Base-by-base conservation (phyloP, 2,888 invertebrate genomes). In the Lampropteryx suffumata region DNA sequence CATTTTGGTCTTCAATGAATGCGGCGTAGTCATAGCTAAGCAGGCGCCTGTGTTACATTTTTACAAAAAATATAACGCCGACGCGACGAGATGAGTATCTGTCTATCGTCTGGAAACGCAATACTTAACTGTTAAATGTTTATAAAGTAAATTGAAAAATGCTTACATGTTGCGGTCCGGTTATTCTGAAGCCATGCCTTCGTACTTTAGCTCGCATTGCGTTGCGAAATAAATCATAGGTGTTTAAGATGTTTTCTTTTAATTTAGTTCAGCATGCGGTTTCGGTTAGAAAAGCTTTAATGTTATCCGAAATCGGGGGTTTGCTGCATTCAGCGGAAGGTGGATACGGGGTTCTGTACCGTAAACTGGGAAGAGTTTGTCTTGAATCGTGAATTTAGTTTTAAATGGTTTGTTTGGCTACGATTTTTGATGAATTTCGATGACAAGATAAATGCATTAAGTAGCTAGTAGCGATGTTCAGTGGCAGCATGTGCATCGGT, bases 151-250 rank as follows among this genome's bases (percentile, higher is more conserved):
- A 67, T 62, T 55, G 53, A 59, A 58, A 43, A 64, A 78, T 81
- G 82, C 83, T 83, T 83, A 83, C 83, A 73, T 78, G 72, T 79
- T 63, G 73, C 70, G 73, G 57, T 82, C 81, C 84, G 65, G 80
- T 86, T 86, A 87, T 77, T 81, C 74, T 79, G 86, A 88, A 89
- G 88, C 89, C 90, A 90, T 89, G 89, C 89, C 81, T 78, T 24
- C 65, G 67, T 77, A 76, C 70, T 71, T n/a, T 65, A 73, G 74
- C 72, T 69, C 57, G 62, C 55, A 56, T 58, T 59, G 59, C 53
- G 59, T 64, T 53, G 61, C 61, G 52, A 51, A 61, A 52, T 58
- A 61, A 58, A 59, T 61, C 50, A 57, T 46, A 57, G 51, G 52
- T 63, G 34, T 50, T 61, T 45, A 57, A 7, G 50, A 51, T 64